phyloP scores from a whole-genome alignment of 1,140 invertebrate genomes.

The Scylla paramamosain region DNA sequence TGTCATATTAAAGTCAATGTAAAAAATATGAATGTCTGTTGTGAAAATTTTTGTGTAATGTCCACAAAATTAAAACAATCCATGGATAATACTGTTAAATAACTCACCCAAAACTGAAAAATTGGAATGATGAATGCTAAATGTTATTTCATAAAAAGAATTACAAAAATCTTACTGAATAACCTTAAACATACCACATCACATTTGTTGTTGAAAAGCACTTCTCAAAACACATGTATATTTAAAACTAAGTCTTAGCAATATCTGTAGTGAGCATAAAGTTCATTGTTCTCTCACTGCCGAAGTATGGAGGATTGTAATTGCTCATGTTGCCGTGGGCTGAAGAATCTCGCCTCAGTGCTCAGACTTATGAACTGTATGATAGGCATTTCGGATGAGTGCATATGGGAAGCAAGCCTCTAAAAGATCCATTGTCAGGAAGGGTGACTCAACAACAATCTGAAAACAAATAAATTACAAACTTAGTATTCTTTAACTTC shows the following conservation, averaged over 20 bases:
- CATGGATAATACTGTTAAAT: background rate
- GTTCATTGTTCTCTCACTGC: background rate
- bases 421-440: conserved; percentile 97
- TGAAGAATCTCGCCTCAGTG: conserved; percentile 14
- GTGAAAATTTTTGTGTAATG: background rate
- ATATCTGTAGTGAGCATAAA: background rate
- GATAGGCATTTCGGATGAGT: conserved; percentile 97
- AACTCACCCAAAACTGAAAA: background rate
- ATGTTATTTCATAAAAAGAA: background rate
- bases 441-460: conserved; percentile 98
- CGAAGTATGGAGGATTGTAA: background rate
- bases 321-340: background rate
- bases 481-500: no score
- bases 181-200: conserved; percentile 4
- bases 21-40: background rate
- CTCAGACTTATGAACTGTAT: conserved; percentile 91
- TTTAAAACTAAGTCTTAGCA: background rate
- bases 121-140: background rate
- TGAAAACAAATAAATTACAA: conserved; percentile 80
- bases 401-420: conserved; percentile 99
- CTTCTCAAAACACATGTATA: background rate
- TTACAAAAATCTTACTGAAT: background rate
- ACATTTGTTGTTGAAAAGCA: background rate
- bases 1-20: background rate
- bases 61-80: background rate